Evolutionary conservation across 2,888 invertebrate species (phyloP), one percentile per base, ranked within the genome.

Genomic region (Ichneumoninae sp.): DNA sequence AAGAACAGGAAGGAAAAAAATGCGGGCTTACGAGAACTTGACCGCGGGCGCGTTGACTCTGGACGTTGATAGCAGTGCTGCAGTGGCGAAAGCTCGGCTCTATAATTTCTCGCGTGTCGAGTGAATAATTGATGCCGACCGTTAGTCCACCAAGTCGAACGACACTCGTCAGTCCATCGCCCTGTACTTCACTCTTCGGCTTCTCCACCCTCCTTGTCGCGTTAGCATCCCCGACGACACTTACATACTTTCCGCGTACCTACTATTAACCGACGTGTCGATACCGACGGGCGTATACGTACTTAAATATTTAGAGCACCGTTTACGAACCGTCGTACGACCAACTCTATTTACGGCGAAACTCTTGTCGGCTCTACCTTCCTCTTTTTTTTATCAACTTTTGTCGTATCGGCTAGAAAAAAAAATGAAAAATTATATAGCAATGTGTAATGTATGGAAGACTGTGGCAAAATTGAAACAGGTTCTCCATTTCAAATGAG

Each of bases 81-180:
- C 16, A 30, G 78, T 70, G 50, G 50, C 50, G 44, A 82, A 78
- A 86, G 74, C 57, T 60, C 50, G 30, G 52, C 57, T 54, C 13
- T 71, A 82, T 71, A 75, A 80, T 84, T 47, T 76, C 79, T 85
- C 70, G 62, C 86, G 85, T 86, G 85, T 80, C 80, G 36, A 72
- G 52, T 88, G 86, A 90, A 90, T 90, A 87, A 89, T 88, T 82
- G 76, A 88, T 86, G 82, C 54, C 65, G 82, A 89, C 33, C 72
- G 66, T 85, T 72, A 66, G 68, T 80, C 57, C 40, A 66, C 70
- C 40, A 50, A 47, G 57, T 57, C 54, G 26, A 66, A 40, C 65
- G 47, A 65, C 65, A 74, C 71, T 22, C 60, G 75, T 40, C 52
- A 66, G 50, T 40, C 74, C 74, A 47, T 74, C 70, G 65, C 57